Conservation (phyloP, 2,113 vertebrate genomes). For the Catharus minimus region DNA sequence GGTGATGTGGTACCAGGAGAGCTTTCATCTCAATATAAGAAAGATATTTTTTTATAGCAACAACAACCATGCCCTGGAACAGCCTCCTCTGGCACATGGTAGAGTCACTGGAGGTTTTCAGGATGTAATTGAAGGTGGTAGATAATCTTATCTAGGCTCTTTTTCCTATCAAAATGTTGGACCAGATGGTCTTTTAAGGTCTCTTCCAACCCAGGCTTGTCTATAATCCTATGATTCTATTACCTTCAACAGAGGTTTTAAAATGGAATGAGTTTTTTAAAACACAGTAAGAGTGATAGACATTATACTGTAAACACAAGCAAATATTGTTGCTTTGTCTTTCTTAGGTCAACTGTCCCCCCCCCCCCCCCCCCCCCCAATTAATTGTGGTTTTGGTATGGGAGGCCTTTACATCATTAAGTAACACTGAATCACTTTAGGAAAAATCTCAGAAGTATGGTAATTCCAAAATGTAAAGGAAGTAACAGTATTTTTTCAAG, state of each 20-base stretch:
- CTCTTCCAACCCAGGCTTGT: neutral
- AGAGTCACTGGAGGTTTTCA: neutral
- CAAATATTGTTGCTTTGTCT: neutral
- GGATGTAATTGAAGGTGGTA: neutral
- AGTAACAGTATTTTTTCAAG: neutral
- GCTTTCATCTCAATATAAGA: neutral
- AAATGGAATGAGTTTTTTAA: neutral
- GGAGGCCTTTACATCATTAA: neutral
- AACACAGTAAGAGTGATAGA: neutral
- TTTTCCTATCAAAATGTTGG: neutral
- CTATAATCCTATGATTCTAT: neutral
- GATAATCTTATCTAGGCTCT: neutral
- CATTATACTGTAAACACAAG: neutral
- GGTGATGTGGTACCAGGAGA: neutral
- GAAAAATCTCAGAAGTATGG: neutral
- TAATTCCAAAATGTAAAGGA: neutral
- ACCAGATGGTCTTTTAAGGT: neutral
- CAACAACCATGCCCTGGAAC: neutral
- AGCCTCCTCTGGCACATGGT: neutral
- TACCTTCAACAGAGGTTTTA: neutral
- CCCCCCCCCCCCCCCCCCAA: too few relatives aligned
- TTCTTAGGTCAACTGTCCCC: neutral
- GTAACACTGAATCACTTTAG: neutral
- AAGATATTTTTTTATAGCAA: neutral
- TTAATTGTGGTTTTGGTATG: rapidly evolving